Base-by-base conservation (phyloP, 1,140 invertebrate species). In the Drosophila equinoxialis region DNA sequence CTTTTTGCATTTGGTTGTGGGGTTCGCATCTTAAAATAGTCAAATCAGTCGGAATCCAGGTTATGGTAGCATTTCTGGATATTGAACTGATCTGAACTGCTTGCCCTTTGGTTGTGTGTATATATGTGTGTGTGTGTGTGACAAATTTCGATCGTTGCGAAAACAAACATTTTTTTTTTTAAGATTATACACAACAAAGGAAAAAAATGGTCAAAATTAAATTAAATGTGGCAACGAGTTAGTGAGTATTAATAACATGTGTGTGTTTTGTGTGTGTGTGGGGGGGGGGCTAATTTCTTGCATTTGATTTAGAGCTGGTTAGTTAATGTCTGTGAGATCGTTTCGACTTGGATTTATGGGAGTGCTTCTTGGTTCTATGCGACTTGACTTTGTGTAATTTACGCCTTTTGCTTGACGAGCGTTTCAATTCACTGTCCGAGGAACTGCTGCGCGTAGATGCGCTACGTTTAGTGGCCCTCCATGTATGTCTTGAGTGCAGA, bases 381-480 rank as follows among this genome's bases (percentile, higher is more conserved):
- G 73, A 63, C 62, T 80, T 87, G 66, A 23, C 63, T 48, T 65
- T 86, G 51, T 83, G 72, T 55, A 61, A 37, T 69, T 79, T 79
- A 51, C 61, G 71, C 72, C 84, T 87, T 60, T 89, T 89, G 68
- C 20, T 68, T 68, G 74, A 66, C 71, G 80, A 71, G 48, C 73
- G 77, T 80, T 48, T 66, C 10, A 59, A 33, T 71, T 72, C 84
- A 71, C 77, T 83, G 55, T 48, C 61, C 70, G 37, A 26, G 20
- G 84, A 83, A 65, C 70, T 69, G 67, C 70, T 71, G 69, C 42
- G n/a, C 68, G 79, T 48, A 20, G 45, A 77, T 48, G 73, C 45
- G 71, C 84, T 89, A 83, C 84, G 84, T 80, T 87, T 87, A 87
- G 68, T 89, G 83, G 58, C 80, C 77, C 69, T 89, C 84, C 85